Conservation (phyloP, 2,888 invertebrate genomes). For the Chloromyia formosa region DNA sequence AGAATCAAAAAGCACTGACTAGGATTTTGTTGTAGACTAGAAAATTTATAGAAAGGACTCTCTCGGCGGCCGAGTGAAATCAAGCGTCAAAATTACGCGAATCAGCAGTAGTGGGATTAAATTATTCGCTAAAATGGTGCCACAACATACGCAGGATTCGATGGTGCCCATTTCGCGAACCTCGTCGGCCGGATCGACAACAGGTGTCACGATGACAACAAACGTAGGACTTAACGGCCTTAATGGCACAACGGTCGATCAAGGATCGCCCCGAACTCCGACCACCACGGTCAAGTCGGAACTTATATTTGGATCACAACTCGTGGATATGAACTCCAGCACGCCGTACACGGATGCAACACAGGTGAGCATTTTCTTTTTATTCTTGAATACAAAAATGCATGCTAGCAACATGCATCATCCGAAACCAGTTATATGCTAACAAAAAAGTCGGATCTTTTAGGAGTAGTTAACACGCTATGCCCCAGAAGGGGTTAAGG, state of each 20-base stretch:
- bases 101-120: background rate
- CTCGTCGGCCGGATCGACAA: slow-evolving; percentile 13
- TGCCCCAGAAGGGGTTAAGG: too few relatives aligned
- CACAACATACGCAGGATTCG: slow-evolving; percentile 57
- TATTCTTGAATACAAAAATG: too few relatives aligned
- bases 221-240: background rate
- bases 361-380: slow-evolving; percentile 91
- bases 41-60: background rate
- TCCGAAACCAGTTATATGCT: too few relatives aligned
- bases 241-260: background rate
- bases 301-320: slow-evolving; percentile 88
- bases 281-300: slow-evolving; percentile 6
- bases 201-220: background rate
- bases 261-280: background rate
- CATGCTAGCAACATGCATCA: too few relatives aligned
- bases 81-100: background rate
- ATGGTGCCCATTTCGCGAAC: slow-evolving; percentile 53
- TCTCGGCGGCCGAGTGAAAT: background rate
- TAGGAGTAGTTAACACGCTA: too few relatives aligned
- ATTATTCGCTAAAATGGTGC: slow-evolving; percentile 54
- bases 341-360: slow-evolving; percentile 99
- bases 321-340: slow-evolving; percentile 87
- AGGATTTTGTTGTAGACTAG: too few relatives aligned
- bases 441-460: too few relatives aligned
- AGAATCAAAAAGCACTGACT: too few relatives aligned